phyloP scores from a whole-genome alignment of 2,113 vertebrate species.

The Neodontobutis hainanensis region DNA sequence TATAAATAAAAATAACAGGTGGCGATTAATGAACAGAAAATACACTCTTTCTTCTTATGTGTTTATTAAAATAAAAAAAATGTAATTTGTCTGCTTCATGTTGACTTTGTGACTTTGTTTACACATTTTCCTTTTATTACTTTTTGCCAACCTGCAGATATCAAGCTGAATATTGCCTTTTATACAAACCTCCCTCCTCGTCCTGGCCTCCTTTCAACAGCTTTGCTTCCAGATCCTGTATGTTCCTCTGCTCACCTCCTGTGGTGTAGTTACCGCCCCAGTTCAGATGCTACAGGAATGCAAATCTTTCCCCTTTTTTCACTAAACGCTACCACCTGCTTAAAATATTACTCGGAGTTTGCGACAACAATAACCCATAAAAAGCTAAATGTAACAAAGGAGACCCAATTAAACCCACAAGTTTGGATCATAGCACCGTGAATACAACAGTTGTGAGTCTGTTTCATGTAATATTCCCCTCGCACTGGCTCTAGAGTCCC shows the following conservation, averaged over 20 bases:
- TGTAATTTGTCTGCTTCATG: neutral
- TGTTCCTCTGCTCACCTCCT: neutral
- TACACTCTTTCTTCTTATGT: too few relatives aligned
- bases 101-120: neutral
- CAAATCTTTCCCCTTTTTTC: conserved; percentile 17
- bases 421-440: conserved; percentile 40
- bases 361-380: conserved; percentile 1
- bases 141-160: neutral
- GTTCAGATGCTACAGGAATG: conserved; percentile 8
- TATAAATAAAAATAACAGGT: too few relatives aligned
- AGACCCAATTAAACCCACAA: conserved; percentile 36
- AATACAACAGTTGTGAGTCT: conserved; percentile 50
- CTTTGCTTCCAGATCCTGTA: conserved; percentile 1
- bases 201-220: neutral
- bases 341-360: neutral
- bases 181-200: conserved; percentile 5
- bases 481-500: conserved; percentile 54
- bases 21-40: too few relatives aligned
- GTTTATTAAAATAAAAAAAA: too few relatives aligned
- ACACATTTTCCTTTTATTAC: neutral
- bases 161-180: neutral
- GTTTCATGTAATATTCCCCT: conserved; percentile 61
- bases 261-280: neutral
- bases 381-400: conserved; percentile 41
- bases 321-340: conserved; percentile 9